Base-by-base conservation (phyloP, 35 echinoderm and acorn worm genomes). In the Acanthaster planci region DNA sequence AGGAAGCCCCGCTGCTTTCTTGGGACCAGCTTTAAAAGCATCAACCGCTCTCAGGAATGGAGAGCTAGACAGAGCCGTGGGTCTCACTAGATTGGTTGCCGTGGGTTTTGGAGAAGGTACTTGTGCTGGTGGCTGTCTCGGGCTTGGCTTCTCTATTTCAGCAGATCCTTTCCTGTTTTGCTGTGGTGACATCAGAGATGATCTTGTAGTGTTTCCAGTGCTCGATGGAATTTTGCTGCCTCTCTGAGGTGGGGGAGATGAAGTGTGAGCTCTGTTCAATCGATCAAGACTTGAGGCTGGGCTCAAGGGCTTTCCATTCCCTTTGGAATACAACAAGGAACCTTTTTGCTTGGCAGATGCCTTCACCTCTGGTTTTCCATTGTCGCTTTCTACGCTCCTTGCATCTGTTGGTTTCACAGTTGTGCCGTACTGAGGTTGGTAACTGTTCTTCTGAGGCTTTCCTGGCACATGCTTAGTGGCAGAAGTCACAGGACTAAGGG, bases 281-380 rank as follows among this genome's bases (percentile, higher is more conserved):
- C 76, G 81, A 64, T 89, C 87, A 60, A 89, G 80, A 51, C 87
- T 89, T n/a, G 87, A 39, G 37, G 87, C 87, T 76, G 87, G 87
- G 83, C 87, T 89, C 19, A 89, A 60, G 39, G 87, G 23, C 64
- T 53, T 37, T 37, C 56, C 56, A 36, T 83, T 83, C 56, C 81
- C 56, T 57, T 83, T 72, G 14, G 64, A 72, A 72, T 72, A 72
- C 64, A 72, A 34, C 30, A 72, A 34, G 9, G 64, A 72, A 31
- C 64, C 64, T 29, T 72, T 72, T 14, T 72, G 64, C 64, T 72
- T 72, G 26, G 34, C 64, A 59, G 81, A 58, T 83, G 53, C 34
- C 30, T 37, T 83, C 51, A 83, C 30, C 35, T 34, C 51, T 58
- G 34, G 9, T 31, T 57, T 57, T 51, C 51, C 51, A 83, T 53